These are phyloP conservation scores for Parauchenoglanis punctatus DNA, from an alignment of 2,797 vertebrate species.

Conservation along the genomic window DNA sequence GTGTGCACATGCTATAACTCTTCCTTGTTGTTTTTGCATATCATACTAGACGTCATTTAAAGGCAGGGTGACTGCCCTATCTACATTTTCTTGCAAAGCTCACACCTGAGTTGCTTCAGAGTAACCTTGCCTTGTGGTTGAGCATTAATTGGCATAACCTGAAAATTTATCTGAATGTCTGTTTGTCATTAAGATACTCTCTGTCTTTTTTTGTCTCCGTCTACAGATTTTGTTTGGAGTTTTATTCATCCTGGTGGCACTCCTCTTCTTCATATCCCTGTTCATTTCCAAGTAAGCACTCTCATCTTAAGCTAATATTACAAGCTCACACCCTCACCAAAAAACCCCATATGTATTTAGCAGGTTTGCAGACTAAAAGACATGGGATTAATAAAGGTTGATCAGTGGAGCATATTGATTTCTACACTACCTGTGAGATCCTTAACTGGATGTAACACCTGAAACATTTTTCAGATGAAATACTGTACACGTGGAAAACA, in stretches of 20 bases:
- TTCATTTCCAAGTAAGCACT: slow-evolving; percentile 97
- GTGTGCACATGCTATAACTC: background rate
- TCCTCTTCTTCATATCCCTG: slow-evolving; percentile 89
- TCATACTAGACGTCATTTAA: background rate
- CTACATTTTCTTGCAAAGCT: background rate
- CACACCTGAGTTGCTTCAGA: slow-evolving; percentile 51
- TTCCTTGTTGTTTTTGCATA: background rate
- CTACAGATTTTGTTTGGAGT: slow-evolving; percentile 89
- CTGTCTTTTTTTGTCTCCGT: slow-evolving; percentile 57
- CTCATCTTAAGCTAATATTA: slow-evolving; percentile 1
- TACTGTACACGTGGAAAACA: background rate
- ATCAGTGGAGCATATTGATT: background rate
- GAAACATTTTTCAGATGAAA: background rate
- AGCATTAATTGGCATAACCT: slow-evolving; percentile 51
- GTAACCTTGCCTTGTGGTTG: slow-evolving; percentile 67
- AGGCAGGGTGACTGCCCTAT: background rate
- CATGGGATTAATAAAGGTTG: background rate
- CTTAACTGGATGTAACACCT: background rate
- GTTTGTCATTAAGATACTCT: slow-evolving; percentile 46
- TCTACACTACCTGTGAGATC: background rate
- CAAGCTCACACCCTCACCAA: background rate
- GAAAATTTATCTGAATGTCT: background rate
- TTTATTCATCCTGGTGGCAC: slow-evolving; percentile 91
- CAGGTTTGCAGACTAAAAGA: background rate
- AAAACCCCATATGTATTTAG: background rate